Evolutionary conservation across 2,888 invertebrate species (phyloP), one percentile per base, ranked within the genome.

Genomic region (Coenonympha arcania): DNA sequence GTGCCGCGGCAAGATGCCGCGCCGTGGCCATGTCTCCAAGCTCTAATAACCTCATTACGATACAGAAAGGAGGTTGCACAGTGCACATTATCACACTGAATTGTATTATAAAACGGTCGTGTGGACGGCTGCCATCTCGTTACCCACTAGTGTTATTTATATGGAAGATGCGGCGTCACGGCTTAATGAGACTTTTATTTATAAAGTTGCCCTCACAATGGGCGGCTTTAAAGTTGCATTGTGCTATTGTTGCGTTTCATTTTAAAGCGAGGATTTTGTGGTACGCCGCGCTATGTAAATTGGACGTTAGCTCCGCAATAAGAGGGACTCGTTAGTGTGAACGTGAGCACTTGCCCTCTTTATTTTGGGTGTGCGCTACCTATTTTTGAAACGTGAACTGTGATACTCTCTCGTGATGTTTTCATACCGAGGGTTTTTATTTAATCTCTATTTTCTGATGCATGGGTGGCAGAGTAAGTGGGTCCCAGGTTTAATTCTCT

Each of bases 181-280:
- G 69, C 70, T 77, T 82, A 82, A 84, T 83, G 83, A 82, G 81
- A 79, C 70, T 79, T 81, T 79, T 80, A 81, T 82, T 81, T 82
- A 79, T 81, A 79, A 81, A 79, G 71, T 79, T 75, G 69, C 64
- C 64, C 64, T 62, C 69, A 80, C 80, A 83, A 83, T 79, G 65
- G 77, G 77, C 56, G 73, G 72, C 75, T 77, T 78, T 75, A 76
- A 74, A 75, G 66, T 78, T 75, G 74, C 81, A 84, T 81, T 83
- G 81, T 82, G 71, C 79, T 66, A 81, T 83, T 82, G 83, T 83
- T 80, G 69, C 67, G 72, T 78, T 77, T 79, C 80, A 77, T 81
- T 82, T 79, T 75, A 72, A 39, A 79, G 70, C 73, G 76, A 65
- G 62, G 68, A 74, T 75, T 73, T 75, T 69, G 75, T 68, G 80